Conservation (phyloP, 2,797 vertebrate genomes). For the Crocodylus rhombifer region DNA sequence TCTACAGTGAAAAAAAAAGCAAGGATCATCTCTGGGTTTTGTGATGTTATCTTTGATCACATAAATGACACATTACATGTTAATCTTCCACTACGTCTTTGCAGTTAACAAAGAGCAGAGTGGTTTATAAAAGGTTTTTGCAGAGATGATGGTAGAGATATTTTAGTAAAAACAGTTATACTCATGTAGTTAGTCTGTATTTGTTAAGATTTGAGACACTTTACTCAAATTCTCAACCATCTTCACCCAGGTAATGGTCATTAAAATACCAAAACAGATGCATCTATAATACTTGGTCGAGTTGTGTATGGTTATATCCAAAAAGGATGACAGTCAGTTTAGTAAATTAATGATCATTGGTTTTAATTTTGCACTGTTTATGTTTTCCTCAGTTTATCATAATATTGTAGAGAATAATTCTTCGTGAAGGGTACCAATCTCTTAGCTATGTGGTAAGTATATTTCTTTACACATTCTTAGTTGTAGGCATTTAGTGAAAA, state of each 20-base stretch:
- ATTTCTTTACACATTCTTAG: conserved; percentile 53
- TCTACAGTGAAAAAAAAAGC: conserved; percentile 7
- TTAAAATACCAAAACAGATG: conserved; percentile 16
- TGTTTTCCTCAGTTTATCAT: conserved; percentile 29
- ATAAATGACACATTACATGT: conserved; percentile 23
- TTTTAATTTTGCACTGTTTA: conserved; percentile 51
- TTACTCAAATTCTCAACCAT: conserved; percentile 23
- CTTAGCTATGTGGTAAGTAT: neutral
- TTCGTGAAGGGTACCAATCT: neutral
- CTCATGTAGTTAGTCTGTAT: neutral
- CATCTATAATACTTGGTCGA: conserved; percentile 7
- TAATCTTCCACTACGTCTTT: neutral
- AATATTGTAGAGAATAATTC: neutral
- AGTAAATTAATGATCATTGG: conserved; percentile 19
- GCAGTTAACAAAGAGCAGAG: neutral
- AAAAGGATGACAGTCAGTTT: conserved; percentile 24
- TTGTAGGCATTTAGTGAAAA: conserved; percentile 54
- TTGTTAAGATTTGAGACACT: conserved; percentile 3
- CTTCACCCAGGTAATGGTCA: conserved; percentile 49
- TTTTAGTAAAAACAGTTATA: neutral
- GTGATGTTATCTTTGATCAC: conserved; percentile 39
- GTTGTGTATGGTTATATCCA: neutral
- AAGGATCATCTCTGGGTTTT: neutral
- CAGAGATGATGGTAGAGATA: conserved; percentile 9
- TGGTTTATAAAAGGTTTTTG: neutral